These are phyloP conservation scores for Artibeus jamaicensis DNA, from an alignment of 2,797 vertebrate species.

Conservation along the genomic window DNA sequence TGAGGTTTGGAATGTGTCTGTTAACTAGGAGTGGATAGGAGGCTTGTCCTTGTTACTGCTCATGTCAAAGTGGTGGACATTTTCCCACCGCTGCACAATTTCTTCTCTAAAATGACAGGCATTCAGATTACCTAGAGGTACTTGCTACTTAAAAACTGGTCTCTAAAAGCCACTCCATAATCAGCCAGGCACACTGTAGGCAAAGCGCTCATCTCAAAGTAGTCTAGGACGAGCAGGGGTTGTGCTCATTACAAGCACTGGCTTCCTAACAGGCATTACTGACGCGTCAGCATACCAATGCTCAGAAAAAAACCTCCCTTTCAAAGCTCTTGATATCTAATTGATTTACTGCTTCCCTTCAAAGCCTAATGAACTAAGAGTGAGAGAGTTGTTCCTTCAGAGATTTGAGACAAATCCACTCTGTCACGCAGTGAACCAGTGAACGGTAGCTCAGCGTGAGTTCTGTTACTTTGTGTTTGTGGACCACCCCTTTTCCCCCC, in stretches of 20 bases:
- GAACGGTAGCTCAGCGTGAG: neutral
- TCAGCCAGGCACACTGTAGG: slow-evolving; percentile 1
- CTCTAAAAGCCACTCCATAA: slow-evolving; percentile 34
- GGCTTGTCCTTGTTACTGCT: neutral
- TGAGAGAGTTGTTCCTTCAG: neutral
- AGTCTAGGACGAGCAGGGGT: neutral
- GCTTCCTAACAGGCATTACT: neutral
- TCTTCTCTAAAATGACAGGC: slow-evolving; percentile 12
- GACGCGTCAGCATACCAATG: neutral
- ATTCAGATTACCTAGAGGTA: slow-evolving; percentile 6
- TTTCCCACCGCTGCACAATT: neutral
- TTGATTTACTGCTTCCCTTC: neutral
- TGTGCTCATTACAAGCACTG: neutral
- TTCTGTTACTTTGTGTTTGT: neutral
- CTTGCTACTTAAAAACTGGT: slow-evolving; percentile 37
- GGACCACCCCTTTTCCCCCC: neutral
- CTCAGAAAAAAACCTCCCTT: slow-evolving; percentile 9
- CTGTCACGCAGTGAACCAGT: neutral
- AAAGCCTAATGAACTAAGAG: neutral
- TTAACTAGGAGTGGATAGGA: neutral
- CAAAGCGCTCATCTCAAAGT: neutral
- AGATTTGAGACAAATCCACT: neutral
- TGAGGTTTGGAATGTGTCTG: neutral
- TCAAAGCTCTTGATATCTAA: neutral
- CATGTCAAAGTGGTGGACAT: neutral